phyloP scores from a whole-genome alignment of 53 echinoderm and acorn worm genomes.

The Paracentrotus lividus region DNA sequence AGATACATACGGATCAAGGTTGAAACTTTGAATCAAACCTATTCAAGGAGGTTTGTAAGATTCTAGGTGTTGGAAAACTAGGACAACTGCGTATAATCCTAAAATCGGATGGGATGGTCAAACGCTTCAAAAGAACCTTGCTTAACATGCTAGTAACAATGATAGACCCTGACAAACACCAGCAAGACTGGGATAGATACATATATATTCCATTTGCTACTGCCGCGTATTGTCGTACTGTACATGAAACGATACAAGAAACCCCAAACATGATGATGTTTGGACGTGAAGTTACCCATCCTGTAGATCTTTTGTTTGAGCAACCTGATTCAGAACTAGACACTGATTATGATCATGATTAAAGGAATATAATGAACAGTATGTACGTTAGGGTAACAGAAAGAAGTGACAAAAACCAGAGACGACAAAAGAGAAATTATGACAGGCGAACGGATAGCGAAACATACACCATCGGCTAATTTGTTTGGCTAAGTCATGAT shows the following conservation, averaged over 20 bases:
- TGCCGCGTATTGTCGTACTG: constrained; percentile 58
- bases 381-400: constrained; percentile 11
- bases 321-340: too few relatives aligned
- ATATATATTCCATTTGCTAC: neutral
- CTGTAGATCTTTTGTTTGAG: too few relatives aligned
- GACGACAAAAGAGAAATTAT: neutral
- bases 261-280: constrained; percentile 65
- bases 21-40: too few relatives aligned
- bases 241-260: constrained; percentile 42
- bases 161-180: too few relatives aligned
- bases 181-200: neutral
- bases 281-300: constrained; percentile 41
- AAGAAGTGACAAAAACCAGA: neutral
- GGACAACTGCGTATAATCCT: too few relatives aligned
- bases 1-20: too few relatives aligned
- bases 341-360: constrained; percentile 46
- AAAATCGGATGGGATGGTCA: too few relatives aligned
- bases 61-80: too few relatives aligned
- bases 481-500: constrained; percentile 3
- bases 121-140: too few relatives aligned
- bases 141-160: too few relatives aligned
- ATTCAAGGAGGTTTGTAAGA: too few relatives aligned
- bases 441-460: neutral
- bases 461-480: neutral
- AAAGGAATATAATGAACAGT: constrained; percentile 36